phyloP scores from a whole-genome alignment of 2,113 vertebrate species.

The Syngnathus floridae region DNA sequence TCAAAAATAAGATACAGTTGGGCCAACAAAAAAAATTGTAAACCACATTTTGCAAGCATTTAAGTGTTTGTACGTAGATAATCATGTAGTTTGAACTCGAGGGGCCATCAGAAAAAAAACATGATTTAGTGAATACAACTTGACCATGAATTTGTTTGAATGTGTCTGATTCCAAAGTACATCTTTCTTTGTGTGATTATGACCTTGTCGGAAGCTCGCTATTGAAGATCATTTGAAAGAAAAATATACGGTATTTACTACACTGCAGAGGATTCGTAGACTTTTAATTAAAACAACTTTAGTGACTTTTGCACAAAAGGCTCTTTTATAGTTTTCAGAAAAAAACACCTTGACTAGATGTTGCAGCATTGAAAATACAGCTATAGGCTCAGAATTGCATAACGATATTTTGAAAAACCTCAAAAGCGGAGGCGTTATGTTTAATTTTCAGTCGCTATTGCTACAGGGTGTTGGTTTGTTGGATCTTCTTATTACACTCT shows the following conservation, averaged over 20 bases:
- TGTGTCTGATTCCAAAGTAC: background rate
- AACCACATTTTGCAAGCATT: constrained; percentile 77
- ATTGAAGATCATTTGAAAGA: constrained; percentile 23
- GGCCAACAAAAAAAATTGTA: constrained; percentile 40
- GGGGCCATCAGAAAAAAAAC: constrained; percentile 29
- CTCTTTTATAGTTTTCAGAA: constrained; percentile 10
- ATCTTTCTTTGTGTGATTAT: constrained; percentile 2
- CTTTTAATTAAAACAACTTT: background rate
- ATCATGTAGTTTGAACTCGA: constrained; percentile 58
- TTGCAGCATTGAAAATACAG: constrained; percentile 17
- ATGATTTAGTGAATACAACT: constrained; percentile 11
- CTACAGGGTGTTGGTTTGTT: background rate
- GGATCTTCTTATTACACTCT: background rate
- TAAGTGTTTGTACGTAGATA: constrained; percentile 46
- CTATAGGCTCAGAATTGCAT: constrained; percentile 15
- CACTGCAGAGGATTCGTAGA: constrained; percentile 1
- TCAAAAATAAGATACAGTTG: constrained; percentile 39
- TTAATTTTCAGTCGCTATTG: background rate
- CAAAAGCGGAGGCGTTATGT: background rate
- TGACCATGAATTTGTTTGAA: constrained; percentile 21
- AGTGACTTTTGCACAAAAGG: background rate
- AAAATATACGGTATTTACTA: constrained; percentile 8
- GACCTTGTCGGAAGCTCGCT: background rate
- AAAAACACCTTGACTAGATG: constrained; percentile 31
- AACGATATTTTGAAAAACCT: constrained; percentile 14